These are phyloP conservation scores for Campoplex nolae DNA, from an alignment of 2,888 invertebrate genomes.

Conservation along the genomic window DNA sequence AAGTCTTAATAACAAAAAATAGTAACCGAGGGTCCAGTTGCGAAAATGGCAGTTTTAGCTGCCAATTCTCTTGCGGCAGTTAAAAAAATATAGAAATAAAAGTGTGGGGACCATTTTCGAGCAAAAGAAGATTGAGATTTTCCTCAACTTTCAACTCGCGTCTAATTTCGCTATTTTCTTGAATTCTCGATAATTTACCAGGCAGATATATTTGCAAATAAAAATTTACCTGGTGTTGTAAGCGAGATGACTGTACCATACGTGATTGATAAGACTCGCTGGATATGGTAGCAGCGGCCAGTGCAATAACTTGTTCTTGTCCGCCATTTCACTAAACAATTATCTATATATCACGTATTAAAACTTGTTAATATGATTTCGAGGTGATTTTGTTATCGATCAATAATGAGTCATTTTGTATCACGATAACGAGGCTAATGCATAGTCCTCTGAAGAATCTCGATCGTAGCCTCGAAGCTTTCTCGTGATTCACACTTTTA, in stretches of 20 bases:
- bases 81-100: too few species aligned
- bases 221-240: slow-evolving; percentile 72
- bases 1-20: too few species aligned
- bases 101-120: too few species aligned
- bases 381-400: not conserved
- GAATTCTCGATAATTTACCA: not conserved
- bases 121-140: too few species aligned
- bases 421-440: slow-evolving; percentile 43
- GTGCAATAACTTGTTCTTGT: slow-evolving; percentile 82
- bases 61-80: too few species aligned
- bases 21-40: too few species aligned
- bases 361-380: slow-evolving; percentile 17
- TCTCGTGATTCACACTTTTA: not conserved
- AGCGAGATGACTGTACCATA: slow-evolving; percentile 83
- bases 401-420: slow-evolving; percentile 53
- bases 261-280: slow-evolving; percentile 81
- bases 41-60: too few species aligned
- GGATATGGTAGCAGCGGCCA: slow-evolving; percentile 82
- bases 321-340: slow-evolving; percentile 78
- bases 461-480: not conserved
- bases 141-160: not conserved
- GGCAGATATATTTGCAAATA: not conserved
- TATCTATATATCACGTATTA: slow-evolving; percentile 9
- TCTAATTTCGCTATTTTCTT: not conserved
- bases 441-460: slow-evolving; percentile 14